Evolutionary conservation across 2,888 invertebrate genomes (phyloP).

Genomic region (Mythimna vitellina): DNA sequence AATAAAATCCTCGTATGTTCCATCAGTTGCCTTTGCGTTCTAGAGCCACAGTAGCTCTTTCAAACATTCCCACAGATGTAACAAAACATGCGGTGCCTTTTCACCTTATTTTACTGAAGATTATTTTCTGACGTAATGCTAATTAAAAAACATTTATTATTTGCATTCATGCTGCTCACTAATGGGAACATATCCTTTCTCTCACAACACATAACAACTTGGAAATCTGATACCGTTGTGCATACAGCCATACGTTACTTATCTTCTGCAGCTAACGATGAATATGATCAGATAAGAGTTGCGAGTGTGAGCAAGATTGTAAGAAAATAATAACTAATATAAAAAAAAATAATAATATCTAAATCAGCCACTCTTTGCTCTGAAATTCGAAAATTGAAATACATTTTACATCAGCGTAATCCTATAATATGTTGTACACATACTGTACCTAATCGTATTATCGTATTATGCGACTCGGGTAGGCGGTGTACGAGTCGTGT

Average conservation of each 20-base stretch:
- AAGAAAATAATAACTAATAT: not conserved
- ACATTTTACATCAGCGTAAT: not conserved
- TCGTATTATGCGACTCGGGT: not conserved
- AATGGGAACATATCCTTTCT: not conserved
- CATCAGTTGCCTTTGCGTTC: too few relatives aligned
- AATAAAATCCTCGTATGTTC: too few relatives aligned
- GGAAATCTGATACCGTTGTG: not conserved
- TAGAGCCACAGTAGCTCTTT: too few relatives aligned
- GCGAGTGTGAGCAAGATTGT: not conserved
- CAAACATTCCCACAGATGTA: too few relatives aligned
- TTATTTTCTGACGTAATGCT: not conserved
- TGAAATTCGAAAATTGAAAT: not conserved
- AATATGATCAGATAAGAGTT: not conserved
- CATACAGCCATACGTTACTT: not conserved
- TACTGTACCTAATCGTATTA: not conserved
- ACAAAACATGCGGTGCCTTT: too few relatives aligned
- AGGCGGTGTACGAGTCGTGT: not conserved
- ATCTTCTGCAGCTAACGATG: conserved; percentile 2
- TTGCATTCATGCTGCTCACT: not conserved
- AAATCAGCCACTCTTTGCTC: not conserved
- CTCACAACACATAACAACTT: not conserved
- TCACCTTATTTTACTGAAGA: not conserved
- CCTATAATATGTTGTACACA: not conserved
- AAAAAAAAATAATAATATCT: too few relatives aligned
- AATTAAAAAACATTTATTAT: not conserved